phyloP scores from a whole-genome alignment of 2,797 vertebrate species.

The Salarias fasciatus region DNA sequence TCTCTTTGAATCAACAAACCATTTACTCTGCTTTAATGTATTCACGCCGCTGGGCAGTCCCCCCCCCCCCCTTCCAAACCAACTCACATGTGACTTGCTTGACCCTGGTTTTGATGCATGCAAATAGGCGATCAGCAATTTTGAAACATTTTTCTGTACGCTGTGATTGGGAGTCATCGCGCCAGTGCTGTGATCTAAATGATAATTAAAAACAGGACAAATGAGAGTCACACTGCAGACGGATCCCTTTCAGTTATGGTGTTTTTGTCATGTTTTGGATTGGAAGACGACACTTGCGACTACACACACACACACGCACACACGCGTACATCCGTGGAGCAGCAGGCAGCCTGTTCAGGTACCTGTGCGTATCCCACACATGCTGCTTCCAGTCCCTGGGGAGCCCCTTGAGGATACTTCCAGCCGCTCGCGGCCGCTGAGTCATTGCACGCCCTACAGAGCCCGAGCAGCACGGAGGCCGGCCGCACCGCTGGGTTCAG shows the following conservation, averaged over 20 bases:
- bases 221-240: not conserved
- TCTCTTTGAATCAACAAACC: slow-evolving; percentile 81
- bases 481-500: slow-evolving; percentile 46
- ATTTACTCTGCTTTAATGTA: slow-evolving; percentile 79
- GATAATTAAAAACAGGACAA: not conserved
- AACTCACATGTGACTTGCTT: slow-evolving; percentile 70
- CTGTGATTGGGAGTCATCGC: slow-evolving; percentile 33
- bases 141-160: slow-evolving; percentile 57
- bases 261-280: not conserved
- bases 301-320: no score
- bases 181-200: slow-evolving; percentile 11
- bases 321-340: no score
- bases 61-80: slow-evolving; percentile 26
- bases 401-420: slow-evolving; percentile 64
- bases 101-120: slow-evolving; percentile 78
- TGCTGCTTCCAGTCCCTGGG: slow-evolving; percentile 50
- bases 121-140: slow-evolving; percentile 71
- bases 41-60: slow-evolving; percentile 65
- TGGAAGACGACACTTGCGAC: no score
- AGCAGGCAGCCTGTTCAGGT: slow-evolving; percentile 15
- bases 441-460: slow-evolving; percentile 62
- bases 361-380: slow-evolving; percentile 37
- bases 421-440: slow-evolving; percentile 64
- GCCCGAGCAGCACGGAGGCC: slow-evolving; percentile 53
- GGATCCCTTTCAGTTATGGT: not conserved